Conservation (phyloP, 2,113 vertebrate genomes). For the Colius striatus region DNA sequence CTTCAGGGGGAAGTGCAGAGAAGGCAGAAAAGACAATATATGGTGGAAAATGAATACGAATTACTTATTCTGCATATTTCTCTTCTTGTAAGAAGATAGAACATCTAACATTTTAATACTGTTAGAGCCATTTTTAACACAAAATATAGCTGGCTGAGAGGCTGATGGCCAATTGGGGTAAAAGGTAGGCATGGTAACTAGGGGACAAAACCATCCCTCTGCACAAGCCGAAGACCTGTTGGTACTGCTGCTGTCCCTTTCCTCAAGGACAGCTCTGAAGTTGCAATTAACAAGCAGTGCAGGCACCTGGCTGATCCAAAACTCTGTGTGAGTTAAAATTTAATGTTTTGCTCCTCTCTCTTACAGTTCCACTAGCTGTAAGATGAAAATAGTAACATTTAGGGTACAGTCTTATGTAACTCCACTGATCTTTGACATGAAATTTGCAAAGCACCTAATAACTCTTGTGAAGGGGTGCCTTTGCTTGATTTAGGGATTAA, state of each 20-base stretch:
- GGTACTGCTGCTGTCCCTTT: neutral
- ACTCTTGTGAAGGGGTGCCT: neutral
- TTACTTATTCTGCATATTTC: neutral
- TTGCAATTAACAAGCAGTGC: rapidly evolving
- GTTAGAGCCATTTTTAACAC: neutral
- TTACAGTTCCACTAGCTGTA: neutral
- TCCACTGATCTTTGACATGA: neutral
- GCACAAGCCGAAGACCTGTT: rapidly evolving
- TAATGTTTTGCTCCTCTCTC: neutral
- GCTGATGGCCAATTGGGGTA: neutral
- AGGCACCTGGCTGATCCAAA: neutral
- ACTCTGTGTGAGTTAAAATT: neutral
- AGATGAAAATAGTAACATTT: neutral
- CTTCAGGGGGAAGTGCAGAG: neutral
- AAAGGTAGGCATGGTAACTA: neutral
- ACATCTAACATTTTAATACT: neutral
- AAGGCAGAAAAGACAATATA: rapidly evolving
- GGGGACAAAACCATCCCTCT: neutral
- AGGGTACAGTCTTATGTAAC: neutral
- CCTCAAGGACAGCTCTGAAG: neutral
- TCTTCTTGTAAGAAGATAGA: neutral
- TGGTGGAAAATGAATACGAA: neutral
- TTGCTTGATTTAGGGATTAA: neutral
- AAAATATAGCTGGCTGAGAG: neutral
- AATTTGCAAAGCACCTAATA: neutral